Conservation (phyloP, 2,888 invertebrate genomes). For the Argyresthia albistria region DNA sequence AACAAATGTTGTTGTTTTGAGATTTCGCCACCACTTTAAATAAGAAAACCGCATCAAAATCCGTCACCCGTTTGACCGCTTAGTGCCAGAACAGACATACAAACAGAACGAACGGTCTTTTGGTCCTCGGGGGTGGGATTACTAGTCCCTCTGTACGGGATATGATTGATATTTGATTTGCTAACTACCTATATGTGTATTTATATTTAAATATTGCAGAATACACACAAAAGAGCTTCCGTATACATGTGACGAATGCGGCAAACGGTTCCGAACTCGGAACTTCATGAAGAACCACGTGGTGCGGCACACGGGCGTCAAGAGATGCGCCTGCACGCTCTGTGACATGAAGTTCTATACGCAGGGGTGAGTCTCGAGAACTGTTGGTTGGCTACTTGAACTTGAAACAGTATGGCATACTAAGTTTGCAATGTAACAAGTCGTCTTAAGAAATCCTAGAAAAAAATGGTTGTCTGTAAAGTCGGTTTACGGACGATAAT, state of each 20-base stretch:
- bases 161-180: too few relatives aligned
- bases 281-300: slow-evolving; percentile 37
- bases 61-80: too few relatives aligned
- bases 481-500: too few relatives aligned
- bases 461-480: too few relatives aligned
- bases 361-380: slow-evolving; percentile 23
- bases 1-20: too few relatives aligned
- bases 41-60: too few relatives aligned
- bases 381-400: neutral
- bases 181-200: too few relatives aligned
- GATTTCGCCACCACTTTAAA: too few relatives aligned
- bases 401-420: neutral
- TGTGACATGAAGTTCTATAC: slow-evolving; percentile 44
- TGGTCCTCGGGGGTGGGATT: too few relatives aligned
- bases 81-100: too few relatives aligned
- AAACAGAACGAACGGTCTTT: too few relatives aligned
- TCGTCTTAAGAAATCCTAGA: neutral
- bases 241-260: slow-evolving; percentile 42
- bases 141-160: too few relatives aligned
- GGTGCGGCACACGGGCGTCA: slow-evolving; percentile 33
- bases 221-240: slow-evolving; percentile 57
- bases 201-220: slow-evolving; percentile 19
- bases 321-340: slow-evolving; percentile 26
- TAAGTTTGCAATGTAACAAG: neutral
- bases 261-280: slow-evolving; percentile 32